Conservation (phyloP, 1,140 invertebrate species). For the Caenorhabditis brenneri region DNA sequence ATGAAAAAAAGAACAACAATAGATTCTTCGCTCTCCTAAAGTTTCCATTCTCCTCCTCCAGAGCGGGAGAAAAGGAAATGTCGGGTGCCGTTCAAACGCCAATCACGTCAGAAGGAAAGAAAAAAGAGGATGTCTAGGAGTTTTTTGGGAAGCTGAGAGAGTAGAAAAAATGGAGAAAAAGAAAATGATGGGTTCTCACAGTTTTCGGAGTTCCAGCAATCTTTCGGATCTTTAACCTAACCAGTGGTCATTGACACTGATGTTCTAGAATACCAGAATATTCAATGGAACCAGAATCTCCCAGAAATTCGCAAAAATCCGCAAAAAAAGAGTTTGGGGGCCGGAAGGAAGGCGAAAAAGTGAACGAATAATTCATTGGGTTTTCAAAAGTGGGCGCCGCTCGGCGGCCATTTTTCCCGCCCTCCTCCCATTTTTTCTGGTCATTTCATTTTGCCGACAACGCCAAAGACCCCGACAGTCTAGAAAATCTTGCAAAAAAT, state of each 20-base stretch:
- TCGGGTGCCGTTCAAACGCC: neutral
- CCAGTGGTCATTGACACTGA: too few species aligned
- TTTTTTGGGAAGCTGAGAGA: neutral
- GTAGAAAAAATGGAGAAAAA: too few species aligned
- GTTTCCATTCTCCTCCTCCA: neutral
- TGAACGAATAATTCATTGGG: neutral
- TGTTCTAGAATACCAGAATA: too few species aligned
- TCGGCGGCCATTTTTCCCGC: neutral
- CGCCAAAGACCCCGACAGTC: too few species aligned
- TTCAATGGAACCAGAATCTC: too few species aligned
- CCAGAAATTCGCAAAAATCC: too few species aligned
- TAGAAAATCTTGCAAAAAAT: too few species aligned
- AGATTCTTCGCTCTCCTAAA: neutral
- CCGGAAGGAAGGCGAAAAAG: too few species aligned
- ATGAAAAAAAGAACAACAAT: neutral
- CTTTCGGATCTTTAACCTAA: too few species aligned
- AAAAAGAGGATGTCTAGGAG: neutral
- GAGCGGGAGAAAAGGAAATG: neutral
- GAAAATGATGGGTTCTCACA: too few species aligned
- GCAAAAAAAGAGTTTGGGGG: too few species aligned
- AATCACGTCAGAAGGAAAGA: neutral
- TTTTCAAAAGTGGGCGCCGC: neutral
- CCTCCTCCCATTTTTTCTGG: neutral
- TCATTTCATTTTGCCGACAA: neutral
- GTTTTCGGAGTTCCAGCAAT: too few species aligned